Percentiles rank a stretch among this genome's conserved stretches.
Conservation (phyloP, 2,797 vertebrate species). For the Falco peregrinus region DNA sequence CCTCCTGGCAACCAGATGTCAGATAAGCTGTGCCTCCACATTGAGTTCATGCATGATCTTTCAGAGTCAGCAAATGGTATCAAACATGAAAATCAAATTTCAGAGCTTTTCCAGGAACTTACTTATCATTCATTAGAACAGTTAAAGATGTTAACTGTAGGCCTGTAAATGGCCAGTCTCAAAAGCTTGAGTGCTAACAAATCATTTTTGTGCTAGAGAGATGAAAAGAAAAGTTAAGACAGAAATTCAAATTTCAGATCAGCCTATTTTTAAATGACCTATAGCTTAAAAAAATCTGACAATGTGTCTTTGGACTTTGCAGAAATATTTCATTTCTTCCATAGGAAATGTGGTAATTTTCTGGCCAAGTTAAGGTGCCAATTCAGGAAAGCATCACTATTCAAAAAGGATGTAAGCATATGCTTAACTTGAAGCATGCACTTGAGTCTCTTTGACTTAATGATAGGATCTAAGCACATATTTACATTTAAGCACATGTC, state of each 20-base stretch:
- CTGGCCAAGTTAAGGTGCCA: constrained; percentile 8
- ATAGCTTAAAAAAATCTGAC: not conserved
- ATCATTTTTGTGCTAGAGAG: not conserved
- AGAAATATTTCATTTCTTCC: constrained; percentile 22
- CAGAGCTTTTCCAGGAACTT: not conserved
- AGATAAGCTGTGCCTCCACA: not conserved
- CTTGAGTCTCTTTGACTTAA: constrained; percentile 61
- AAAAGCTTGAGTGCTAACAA: not conserved
- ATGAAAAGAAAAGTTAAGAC: not conserved
- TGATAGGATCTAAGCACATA: constrained; percentile 68
- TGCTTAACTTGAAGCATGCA: constrained; percentile 51
- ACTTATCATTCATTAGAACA: not conserved
- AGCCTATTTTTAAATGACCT: not conserved
- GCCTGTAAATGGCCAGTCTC: not conserved
- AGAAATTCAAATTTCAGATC: constrained; percentile 39
- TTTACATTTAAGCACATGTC: constrained; percentile 63
- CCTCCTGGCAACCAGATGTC: not conserved
- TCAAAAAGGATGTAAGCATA: constrained; percentile 42
- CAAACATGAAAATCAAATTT: not conserved
- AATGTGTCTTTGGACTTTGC: not conserved
- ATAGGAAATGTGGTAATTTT: constrained; percentile 1
- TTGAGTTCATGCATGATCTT: not conserved
- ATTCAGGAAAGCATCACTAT: constrained; percentile 33
- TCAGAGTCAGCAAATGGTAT: not conserved
- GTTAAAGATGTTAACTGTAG: not conserved